phyloP scores from a whole-genome alignment of 2,113 vertebrate genomes.

The Acrocephalus arundinaceus region DNA sequence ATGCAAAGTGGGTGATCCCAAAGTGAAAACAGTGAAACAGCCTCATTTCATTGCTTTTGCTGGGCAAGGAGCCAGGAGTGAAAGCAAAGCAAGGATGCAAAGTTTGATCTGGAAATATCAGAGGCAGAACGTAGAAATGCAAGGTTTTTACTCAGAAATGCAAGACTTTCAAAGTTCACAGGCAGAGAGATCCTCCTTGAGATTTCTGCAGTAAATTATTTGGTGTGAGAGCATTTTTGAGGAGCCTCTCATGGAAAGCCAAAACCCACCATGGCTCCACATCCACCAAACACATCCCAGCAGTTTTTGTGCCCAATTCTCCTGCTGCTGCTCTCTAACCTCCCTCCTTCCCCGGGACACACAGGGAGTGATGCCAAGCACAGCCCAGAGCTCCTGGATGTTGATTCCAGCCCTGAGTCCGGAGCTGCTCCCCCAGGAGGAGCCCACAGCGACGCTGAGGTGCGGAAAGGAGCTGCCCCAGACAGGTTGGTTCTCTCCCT shows the following conservation, averaged over 20 bases:
- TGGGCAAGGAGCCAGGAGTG: neutral
- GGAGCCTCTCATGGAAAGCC: rapidly evolving
- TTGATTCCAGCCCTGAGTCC: rapidly evolving
- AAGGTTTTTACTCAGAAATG: too few species aligned
- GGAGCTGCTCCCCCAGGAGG: neutral
- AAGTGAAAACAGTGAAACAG: neutral
- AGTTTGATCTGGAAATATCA: neutral
- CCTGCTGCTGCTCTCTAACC: neutral
- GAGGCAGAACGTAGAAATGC: neutral
- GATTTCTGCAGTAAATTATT: neutral
- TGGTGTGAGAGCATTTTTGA: neutral
- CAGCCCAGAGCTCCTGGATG: neutral
- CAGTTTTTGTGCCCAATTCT: rapidly evolving
- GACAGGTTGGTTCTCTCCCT: slow-evolving; percentile 21
- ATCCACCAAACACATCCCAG: rapidly evolving
- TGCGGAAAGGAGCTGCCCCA: neutral
- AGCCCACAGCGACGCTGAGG: rapidly evolving
- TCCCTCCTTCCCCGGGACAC: rapidly evolving
- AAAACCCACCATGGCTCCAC: neutral
- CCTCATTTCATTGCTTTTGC: neutral
- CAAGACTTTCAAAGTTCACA: neutral
- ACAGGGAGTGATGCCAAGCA: rapidly evolving
- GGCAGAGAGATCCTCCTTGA: neutral
- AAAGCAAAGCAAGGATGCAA: neutral
- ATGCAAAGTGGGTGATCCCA: neutral